Base-by-base conservation (phyloP, 2,113 vertebrate genomes). In the Balaeniceps rex region DNA sequence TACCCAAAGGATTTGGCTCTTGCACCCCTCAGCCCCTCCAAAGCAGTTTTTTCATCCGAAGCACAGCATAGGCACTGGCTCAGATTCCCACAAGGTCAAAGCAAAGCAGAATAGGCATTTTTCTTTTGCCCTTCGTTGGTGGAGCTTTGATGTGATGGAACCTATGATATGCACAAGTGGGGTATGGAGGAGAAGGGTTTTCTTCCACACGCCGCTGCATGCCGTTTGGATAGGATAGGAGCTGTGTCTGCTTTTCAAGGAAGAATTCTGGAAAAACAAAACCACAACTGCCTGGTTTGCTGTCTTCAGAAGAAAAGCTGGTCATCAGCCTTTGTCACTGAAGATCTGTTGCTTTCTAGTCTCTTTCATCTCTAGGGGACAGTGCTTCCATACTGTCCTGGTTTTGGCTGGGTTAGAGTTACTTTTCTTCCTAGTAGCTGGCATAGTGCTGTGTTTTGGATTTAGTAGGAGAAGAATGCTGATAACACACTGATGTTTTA, bases 201-300 rank as follows among this genome's bases (percentile, higher is more conserved):
- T 83, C 47, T 75, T 44, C 47, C 14, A 16, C 19, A 9, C 1
- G 3, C 12, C 3, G 2, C 44, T 44, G 11, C 1, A 0, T 60
- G 16, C 24, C 68, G 11, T 86, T 86, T 76, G 36, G 54, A 12
- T 69, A 70, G 55, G 38, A 33, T 33, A 63, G 54, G 40, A 92
- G 23, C 51, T 63, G 25, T 47, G 15, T 34, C 38, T 82, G 33
- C 47, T 64, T 76, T 93, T 68, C 26, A 71, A 40, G 42, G 46
- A 87, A 64, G 72, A 84, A 78, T 81, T 93, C 55, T 64, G 33
- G 38, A 75, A 54, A 91, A 88, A 40, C 13, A 76, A 78, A 74
- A 6, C 5, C 12, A 18, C 12, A 19, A 8, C 19, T 28, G 1
- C 52, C 42, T 84, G 36, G 14, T 83, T 93, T 87, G 12, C 38